Evolutionary conservation across 2,113 vertebrate species (phyloP).

Genomic region (Lagopus leucura): DNA sequence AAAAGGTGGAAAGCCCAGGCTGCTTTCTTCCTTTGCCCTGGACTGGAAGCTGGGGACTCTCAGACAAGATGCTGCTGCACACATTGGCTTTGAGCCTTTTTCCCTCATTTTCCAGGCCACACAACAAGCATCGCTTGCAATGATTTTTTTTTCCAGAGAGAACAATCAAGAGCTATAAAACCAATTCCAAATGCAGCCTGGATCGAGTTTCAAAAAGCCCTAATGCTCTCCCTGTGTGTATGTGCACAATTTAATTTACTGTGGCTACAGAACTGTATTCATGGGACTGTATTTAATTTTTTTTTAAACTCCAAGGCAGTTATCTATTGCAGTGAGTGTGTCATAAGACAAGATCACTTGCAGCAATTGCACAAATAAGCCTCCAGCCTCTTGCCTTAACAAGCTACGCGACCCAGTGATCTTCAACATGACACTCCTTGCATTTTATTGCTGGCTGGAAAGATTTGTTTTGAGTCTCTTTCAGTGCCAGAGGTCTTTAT

Average conservation of each 20-base stretch:
- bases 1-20: background rate
- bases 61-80: background rate
- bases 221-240: background rate
- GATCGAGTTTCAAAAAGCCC: background rate
- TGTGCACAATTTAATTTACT: background rate
- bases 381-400: constrained; percentile 39
- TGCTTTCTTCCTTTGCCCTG: background rate
- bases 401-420: background rate
- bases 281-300: background rate
- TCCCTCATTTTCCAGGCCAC: background rate
- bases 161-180: background rate
- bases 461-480: constrained; percentile 35
- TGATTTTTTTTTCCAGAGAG: background rate
- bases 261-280: background rate
- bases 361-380: constrained; percentile 33
- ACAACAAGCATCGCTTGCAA: background rate
- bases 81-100: background rate
- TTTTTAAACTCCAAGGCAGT: constrained; percentile 13
- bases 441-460: constrained; percentile 4
- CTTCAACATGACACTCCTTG: constrained; percentile 2
- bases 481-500: constrained; percentile 36
- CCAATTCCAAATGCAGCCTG: background rate
- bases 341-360: background rate
- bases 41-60: background rate
- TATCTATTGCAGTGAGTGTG: background rate